phyloP scores from a whole-genome alignment of 2,888 invertebrate species.

The Pteria penguin region DNA sequence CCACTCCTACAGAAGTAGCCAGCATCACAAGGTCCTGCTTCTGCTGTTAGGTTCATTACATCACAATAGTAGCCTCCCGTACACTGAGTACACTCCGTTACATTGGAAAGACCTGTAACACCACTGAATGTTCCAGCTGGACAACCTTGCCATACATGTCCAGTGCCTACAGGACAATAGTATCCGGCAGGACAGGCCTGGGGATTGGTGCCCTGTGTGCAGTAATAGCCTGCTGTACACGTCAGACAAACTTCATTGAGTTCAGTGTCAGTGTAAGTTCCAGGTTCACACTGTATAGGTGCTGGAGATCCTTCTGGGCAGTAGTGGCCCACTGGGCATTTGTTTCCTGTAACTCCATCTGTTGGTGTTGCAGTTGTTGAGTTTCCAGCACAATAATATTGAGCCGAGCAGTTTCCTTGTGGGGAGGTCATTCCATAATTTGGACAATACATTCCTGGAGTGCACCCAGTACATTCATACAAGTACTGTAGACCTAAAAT shows the following conservation, averaged over 20 bases:
- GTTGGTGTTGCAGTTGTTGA: conserved; percentile 61
- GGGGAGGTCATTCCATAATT: conserved; percentile 66
- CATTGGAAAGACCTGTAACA: conserved; percentile 61
- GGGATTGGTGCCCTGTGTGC: conserved; percentile 67
- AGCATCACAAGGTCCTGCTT: conserved; percentile 72
- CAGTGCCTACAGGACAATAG: conserved; percentile 71
- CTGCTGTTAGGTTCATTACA: conserved; percentile 65
- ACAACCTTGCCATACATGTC: conserved; percentile 71
- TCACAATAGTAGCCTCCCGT: conserved; percentile 75
- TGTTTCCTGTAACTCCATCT: conserved; percentile 67
- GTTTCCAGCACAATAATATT: conserved; percentile 68
- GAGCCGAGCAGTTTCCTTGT: conserved; percentile 66
- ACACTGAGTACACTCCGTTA: conserved; percentile 73
- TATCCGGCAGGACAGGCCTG: conserved; percentile 73
- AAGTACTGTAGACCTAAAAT: conserved; percentile 63
- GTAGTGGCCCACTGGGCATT: conserved; percentile 69
- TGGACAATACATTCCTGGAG: conserved; percentile 72
- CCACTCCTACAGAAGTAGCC: conserved; percentile 75
- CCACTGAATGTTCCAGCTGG: conserved; percentile 75
- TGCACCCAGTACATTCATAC: conserved; percentile 71
- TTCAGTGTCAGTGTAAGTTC: conserved; percentile 67
- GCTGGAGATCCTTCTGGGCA: conserved; percentile 70
- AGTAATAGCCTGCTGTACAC: conserved; percentile 74
- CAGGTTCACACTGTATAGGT: conserved; percentile 69
- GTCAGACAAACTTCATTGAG: conserved; percentile 60